Base-by-base conservation (phyloP, 2,888 invertebrate genomes). In the Scaeva pyrastri region DNA sequence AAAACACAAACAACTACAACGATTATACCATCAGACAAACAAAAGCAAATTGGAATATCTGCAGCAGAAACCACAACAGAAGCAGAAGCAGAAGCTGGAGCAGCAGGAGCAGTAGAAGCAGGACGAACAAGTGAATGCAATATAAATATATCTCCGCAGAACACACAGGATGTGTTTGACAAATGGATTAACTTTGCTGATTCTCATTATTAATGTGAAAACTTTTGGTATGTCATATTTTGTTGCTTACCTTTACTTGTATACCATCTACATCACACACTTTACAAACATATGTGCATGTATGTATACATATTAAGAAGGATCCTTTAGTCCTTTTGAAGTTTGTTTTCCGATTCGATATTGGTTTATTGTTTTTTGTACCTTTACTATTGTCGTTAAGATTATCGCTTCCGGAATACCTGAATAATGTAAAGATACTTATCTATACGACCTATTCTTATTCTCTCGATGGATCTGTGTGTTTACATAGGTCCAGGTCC, bases 161-260 rank as follows among this genome's bases (percentile, higher is more conserved):
- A 66, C 82, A 82, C 86, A 87, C 86, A 87, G 86, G 86, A 87
- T 87, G 86, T 87, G 86, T 82, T 87, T 87, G 82, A 87, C 86
- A 87, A 87, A 87, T 87, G 86, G 86, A 87, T 87, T 87, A 75
- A 87, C 86, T 87, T 78, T 82, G 78, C 78, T 87, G 82, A 82
- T 87, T 82, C 74, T 87, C 86, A 83, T 87, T 87, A 87, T 87
- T 87, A 83, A 87, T 82, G 86, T 82, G 86, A 78, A 87, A 87
- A 87, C 74, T 87, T 87, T 83, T 66, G 86, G 86, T 87, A 87
- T 87, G 86, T 83, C 78, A 75, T 75, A 39, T 84, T 73, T 10
- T 39, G 8, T 3, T 52, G 36, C 16, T 26, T 41, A n/a, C 21
- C 12, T 16, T 11, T 39, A 19, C 7, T 1, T 19, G 1, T 21